Percentiles rank a stretch among this genome's conserved stretches.
Conservation (phyloP, 2,888 invertebrate genomes). For the Habroteleia sp. region DNA sequence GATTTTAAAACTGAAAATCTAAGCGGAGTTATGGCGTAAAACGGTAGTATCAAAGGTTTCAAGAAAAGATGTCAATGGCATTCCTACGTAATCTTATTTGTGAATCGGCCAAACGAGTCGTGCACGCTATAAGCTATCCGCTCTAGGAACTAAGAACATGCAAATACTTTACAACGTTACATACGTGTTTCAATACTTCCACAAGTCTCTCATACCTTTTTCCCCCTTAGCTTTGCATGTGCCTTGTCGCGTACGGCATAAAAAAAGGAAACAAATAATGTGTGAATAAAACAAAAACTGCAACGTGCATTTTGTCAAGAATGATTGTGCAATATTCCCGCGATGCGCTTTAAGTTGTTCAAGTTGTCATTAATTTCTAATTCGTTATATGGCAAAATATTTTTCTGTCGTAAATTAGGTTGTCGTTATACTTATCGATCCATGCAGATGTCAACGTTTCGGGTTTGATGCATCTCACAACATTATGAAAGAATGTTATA, state of each 20-base stretch:
- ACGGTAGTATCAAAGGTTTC: conserved; percentile 58
- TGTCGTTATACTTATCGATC: conserved; percentile 25
- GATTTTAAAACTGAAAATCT: conserved; percentile 42
- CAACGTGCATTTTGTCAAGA: conserved; percentile 4
- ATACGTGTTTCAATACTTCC: conserved; percentile 65
- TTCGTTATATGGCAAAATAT: conserved; percentile 23
- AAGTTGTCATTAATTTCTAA: too few species aligned
- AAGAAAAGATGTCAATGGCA: conserved; percentile 67
- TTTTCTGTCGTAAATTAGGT: conserved; percentile 9
- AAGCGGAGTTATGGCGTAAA: conserved; percentile 7
- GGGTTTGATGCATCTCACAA: background rate
- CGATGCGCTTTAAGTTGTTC: conserved; percentile 14
- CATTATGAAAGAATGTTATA: conserved; percentile 22
- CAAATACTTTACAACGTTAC: conserved; percentile 67
- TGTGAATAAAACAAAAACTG: background rate
- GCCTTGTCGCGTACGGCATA: conserved; percentile 36
- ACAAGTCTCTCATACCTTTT: conserved; percentile 58
- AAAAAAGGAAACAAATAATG: conserved; percentile 18
- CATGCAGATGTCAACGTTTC: conserved; percentile 8
- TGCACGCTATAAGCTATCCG: conserved; percentile 69
- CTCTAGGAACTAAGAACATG: conserved; percentile 66
- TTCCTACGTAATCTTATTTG: conserved; percentile 70
- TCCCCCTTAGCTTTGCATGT: conserved; percentile 59
- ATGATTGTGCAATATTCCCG: conserved; percentile 9
- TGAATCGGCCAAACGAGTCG: conserved; percentile 68